Conservation (phyloP, 2,888 invertebrate species). For the Imbricaverruca yamaguchii region DNA sequence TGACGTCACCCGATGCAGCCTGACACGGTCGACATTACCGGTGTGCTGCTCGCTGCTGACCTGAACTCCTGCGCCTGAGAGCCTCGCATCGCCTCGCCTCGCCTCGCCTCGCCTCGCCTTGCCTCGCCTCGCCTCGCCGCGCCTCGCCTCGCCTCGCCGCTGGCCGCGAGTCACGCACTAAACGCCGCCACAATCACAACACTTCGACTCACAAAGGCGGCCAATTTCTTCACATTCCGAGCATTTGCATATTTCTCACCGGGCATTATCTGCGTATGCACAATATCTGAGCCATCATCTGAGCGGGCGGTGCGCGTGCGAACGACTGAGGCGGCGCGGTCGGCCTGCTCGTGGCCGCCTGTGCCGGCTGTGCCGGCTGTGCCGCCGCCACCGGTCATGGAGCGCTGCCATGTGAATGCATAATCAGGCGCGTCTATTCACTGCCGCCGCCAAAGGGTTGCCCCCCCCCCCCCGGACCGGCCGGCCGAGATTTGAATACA, state of each 20-base stretch:
- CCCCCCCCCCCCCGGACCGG: background rate
- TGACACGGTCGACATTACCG: background rate
- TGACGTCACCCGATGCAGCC: background rate
- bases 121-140: background rate
- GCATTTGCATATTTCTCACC: conserved; percentile 17
- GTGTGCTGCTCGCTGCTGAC: background rate
- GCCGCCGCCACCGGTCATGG: conserved; percentile 4
- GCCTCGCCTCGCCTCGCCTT: no score
- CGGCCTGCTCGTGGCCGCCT: background rate
- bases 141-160: background rate
- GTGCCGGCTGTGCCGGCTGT: background rate
- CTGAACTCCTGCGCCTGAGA: background rate
- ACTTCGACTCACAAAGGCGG: conserved; percentile 13
- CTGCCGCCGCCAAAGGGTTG: background rate
- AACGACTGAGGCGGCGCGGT: background rate
- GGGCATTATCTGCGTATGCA: conserved; percentile 6
- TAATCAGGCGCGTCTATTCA: background rate
- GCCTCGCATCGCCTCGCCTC: no score
- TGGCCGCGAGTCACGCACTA: background rate
- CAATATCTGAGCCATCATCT: background rate
- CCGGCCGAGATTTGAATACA: background rate
- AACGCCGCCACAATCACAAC: conserved; percentile 10
- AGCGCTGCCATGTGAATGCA: background rate
- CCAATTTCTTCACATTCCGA: conserved; percentile 12
- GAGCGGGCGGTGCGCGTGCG: background rate